A percentile compares a stretch with the other conserved stretches of the same genome.
These are phyloP conservation scores for Neosalanx taihuensis DNA, from an alignment of 2,797 vertebrate genomes.

Conservation along the genomic window DNA sequence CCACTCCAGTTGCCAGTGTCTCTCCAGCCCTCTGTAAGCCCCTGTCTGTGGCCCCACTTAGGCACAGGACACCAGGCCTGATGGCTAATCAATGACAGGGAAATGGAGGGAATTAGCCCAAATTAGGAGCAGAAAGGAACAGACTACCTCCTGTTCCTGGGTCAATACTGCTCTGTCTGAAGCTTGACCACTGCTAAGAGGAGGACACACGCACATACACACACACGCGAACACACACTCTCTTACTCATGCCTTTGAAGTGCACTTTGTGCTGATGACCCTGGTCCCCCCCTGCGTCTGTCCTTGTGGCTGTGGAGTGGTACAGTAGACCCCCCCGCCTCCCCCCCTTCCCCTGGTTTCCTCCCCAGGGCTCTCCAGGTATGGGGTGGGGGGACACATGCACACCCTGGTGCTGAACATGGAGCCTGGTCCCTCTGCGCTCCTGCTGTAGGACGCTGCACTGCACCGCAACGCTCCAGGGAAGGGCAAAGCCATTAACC, in stretches of 20 bases:
- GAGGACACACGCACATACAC: conserved; percentile 24
- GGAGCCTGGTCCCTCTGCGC: conserved; percentile 43
- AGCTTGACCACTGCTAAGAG: conserved; percentile 51
- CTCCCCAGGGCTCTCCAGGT: conserved; percentile 5
- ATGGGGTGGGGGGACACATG: conserved; percentile 43
- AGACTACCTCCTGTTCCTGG: conserved; percentile 61
- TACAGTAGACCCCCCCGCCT: conserved; percentile 25
- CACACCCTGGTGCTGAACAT: conserved; percentile 47
- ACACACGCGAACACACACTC: neutral
- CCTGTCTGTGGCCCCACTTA: conserved; percentile 59
- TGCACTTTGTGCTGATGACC: conserved; percentile 57
- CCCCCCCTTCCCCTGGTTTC: conserved; percentile 22
- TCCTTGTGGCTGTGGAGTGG: conserved; percentile 43
- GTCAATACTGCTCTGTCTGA: conserved; percentile 65
- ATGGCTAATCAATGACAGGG: conserved; percentile 77
- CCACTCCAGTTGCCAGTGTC: conserved; percentile 32
- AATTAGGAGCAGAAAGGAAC: conserved; percentile 72
- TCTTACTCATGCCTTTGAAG: conserved; percentile 35
- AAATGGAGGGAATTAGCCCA: conserved; percentile 77
- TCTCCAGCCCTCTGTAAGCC: neutral
- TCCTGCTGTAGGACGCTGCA: conserved; percentile 46
- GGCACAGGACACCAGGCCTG: conserved; percentile 61
- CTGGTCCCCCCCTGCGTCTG: conserved; percentile 29
- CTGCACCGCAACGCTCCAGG: conserved; percentile 41
- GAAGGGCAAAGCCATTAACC: conserved; percentile 46